A percentile compares a stretch with the other conserved stretches of the same genome.
These are phyloP conservation scores for Ophraella communa DNA, from an alignment of 2,888 invertebrate genomes.

Conservation along the genomic window DNA sequence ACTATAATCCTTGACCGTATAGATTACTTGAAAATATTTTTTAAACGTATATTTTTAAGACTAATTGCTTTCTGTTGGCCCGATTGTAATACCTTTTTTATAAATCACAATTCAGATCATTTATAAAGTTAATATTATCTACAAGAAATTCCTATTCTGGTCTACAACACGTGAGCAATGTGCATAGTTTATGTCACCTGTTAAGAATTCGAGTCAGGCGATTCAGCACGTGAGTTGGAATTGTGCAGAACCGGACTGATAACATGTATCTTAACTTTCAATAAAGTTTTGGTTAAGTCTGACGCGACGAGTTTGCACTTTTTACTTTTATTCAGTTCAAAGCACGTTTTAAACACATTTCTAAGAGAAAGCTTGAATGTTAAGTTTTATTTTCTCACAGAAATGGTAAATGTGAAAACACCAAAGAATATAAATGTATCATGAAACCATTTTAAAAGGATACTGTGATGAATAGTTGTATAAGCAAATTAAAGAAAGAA, in stretches of 20 bases:
- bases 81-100: no score
- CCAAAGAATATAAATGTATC: background rate
- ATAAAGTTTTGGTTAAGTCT: slow-evolving; percentile 8
- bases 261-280: slow-evolving; percentile 13
- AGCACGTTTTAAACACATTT: slow-evolving; percentile 1
- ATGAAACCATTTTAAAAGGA: no score
- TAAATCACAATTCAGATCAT: no score
- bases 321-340: slow-evolving; percentile 6
- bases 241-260: slow-evolving; percentile 5
- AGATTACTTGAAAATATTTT: no score
- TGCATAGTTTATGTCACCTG: slow-evolving; percentile 41
- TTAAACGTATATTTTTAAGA: no score
- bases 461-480: no score
- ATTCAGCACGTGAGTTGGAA: slow-evolving; percentile 44
- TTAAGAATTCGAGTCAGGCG: slow-evolving; percentile 49
- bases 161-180: slow-evolving; percentile 43
- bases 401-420: background rate
- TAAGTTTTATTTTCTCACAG: slow-evolving; percentile 2
- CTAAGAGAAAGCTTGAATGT: background rate
- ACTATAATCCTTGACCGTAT: no score
- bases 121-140: background rate
- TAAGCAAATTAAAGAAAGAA: no score
- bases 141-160: background rate
- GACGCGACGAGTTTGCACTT: slow-evolving; percentile 1
- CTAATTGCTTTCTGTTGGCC: no score